These are phyloP conservation scores for Paracanthobrama guichenoti DNA, from an alignment of 2,113 vertebrate genomes.

Conservation along the genomic window DNA sequence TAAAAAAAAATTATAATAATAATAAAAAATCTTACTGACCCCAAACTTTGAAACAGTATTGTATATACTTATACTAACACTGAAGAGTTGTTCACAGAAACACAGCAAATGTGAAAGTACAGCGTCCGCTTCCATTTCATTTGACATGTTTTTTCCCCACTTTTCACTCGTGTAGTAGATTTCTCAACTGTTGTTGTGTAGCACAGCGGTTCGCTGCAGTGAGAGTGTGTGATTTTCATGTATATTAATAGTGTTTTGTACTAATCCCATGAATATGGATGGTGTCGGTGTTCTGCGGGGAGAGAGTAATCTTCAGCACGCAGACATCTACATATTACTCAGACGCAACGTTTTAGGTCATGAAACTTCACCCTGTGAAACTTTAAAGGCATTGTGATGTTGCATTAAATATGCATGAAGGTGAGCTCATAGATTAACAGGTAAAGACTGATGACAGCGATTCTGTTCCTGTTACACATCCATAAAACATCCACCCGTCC, in stretches of 20 bases:
- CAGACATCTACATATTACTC: background rate
- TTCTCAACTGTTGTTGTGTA: background rate
- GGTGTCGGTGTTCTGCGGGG: background rate
- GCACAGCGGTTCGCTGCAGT: background rate
- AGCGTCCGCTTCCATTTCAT: too few relatives aligned
- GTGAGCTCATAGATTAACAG: constrained; percentile 29
- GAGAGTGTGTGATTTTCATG: constrained; percentile 23
- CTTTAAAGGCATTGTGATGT: constrained; percentile 33
- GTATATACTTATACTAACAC: too few relatives aligned
- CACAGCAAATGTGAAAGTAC: background rate
- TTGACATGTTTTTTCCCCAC: too few relatives aligned
- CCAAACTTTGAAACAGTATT: too few relatives aligned
- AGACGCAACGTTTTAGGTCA: background rate
- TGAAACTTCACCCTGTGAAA: constrained; percentile 31
- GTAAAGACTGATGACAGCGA: constrained; percentile 8
- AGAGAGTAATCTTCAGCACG: constrained; percentile 26
- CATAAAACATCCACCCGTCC: background rate
- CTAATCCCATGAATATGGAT: constrained; percentile 39
- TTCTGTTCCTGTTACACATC: constrained; percentile 7
- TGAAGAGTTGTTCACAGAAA: too few relatives aligned
- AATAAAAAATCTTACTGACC: too few relatives aligned
- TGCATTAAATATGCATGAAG: constrained; percentile 49
- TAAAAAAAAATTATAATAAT: too few relatives aligned
- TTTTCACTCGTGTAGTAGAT: background rate
- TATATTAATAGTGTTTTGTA: constrained; percentile 20